Evolutionary conservation across 2,113 vertebrate species (phyloP), one percentile per base, ranked within the genome.

Genomic region (Rafetus swinhoei): DNA sequence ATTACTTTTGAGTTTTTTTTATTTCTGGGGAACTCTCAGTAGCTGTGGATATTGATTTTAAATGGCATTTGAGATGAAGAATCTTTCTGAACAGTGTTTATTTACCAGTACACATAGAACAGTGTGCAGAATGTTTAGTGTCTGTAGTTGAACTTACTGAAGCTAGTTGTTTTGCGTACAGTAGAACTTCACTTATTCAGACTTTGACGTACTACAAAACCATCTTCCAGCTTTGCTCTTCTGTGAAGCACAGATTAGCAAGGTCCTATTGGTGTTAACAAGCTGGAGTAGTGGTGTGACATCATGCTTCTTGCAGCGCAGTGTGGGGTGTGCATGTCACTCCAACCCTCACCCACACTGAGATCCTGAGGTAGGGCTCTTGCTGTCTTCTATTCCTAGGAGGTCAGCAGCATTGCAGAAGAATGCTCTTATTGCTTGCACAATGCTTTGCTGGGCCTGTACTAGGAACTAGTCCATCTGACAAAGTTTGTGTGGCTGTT

Each of bases 241-340:
- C 5, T 29, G 3, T 14, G n/a, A 19, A 24, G 88, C 4, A 3
- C 35, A 25, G 4, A 25, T 21, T 16, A 85, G 56, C 39, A 80
- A 24, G 54, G 81, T 86, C 92, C 52, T 87, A 57, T 72, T 56
- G 50, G 1, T 80, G 79, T 77, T 85, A 77, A 77, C 6, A 6
- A 25, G 62, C 21, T 59, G 3, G 74, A 32, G 62, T 45, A 0
- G 77, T 82, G 53, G 60, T 83, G 85, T 12, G 39, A 55, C 2
- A 0, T 13, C 25, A 56, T 53, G 57, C 6, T 82, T 86, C 12
- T 13, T 62, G 15, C 21, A 1, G 0, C 0, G 27, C 25, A 24
- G 22, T 4, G 52, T 9, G 60, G 9, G 52, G 52, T 72, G 29
- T 19, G 50, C 60, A 81, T 29, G 50, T 45, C 0, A 0, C 81